Conservation (phyloP, 2,113 vertebrate species). For the Todiramphus chloris region DNA sequence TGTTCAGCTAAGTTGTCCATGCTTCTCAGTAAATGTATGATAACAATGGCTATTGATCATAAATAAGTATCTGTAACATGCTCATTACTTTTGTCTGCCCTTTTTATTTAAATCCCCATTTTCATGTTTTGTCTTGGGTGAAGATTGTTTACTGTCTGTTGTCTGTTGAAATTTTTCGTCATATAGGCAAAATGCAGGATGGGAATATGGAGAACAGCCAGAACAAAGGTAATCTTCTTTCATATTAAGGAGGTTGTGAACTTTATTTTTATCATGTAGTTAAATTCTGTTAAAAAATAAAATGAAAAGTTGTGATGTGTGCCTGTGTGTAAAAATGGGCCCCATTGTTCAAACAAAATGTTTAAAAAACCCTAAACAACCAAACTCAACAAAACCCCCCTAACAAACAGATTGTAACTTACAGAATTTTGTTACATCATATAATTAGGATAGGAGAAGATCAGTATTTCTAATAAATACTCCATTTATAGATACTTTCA, state of each 20-base stretch:
- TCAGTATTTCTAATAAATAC: not conserved
- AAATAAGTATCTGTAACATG: not conserved
- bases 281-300: not conserved
- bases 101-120: slow-evolving; percentile 74
- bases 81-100: slow-evolving; percentile 73
- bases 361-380: accelerated
- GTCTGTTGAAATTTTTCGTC: slow-evolving; percentile 95
- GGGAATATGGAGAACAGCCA: slow-evolving; percentile 99
- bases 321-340: not conserved
- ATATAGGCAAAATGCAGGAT: slow-evolving; percentile 99
- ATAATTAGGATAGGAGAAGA: not conserved
- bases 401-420: not conserved
- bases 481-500: not conserved
- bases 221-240: slow-evolving; percentile 97
- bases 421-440: no score
- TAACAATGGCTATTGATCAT: not conserved
- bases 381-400: not conserved
- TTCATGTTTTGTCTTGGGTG: slow-evolving; percentile 76
- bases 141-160: slow-evolving; percentile 89
- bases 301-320: not conserved
- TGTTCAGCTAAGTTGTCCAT: not conserved
- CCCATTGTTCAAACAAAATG: not conserved
- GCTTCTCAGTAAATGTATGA: not conserved
- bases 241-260: slow-evolving; percentile 37
- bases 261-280: slow-evolving; percentile 30